These are phyloP conservation scores for Heliangelus exortis DNA, from an alignment of 2,797 vertebrate genomes.

Conservation along the genomic window DNA sequence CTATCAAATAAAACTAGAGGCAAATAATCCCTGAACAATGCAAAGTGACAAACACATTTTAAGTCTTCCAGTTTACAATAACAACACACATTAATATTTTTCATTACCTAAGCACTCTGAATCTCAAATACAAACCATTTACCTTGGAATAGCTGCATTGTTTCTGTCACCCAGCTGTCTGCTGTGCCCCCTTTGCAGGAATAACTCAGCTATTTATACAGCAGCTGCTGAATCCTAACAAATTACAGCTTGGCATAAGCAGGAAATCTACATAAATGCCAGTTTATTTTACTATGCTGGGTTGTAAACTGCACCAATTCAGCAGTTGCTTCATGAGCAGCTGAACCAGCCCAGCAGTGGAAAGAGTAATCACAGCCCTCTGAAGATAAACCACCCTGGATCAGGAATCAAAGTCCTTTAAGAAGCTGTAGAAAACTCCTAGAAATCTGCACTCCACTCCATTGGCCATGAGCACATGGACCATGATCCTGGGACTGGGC, in stretches of 20 bases:
- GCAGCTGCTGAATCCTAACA: slow-evolving; percentile 62
- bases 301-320: slow-evolving; percentile 30
- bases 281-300: slow-evolving; percentile 20
- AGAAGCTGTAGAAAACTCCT: slow-evolving; percentile 6
- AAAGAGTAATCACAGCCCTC: slow-evolving; percentile 9
- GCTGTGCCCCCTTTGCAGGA: slow-evolving; percentile 47
- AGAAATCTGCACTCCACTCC: not conserved
- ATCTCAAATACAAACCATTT: slow-evolving; percentile 4
- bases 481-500: accelerated
- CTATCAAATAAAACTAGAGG: not conserved
- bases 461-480: not conserved
- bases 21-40: not conserved
- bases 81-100: not conserved
- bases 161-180: slow-evolving; percentile 58
- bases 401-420: slow-evolving; percentile 67
- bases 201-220: slow-evolving; percentile 63
- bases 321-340: slow-evolving; percentile 40
- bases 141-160: slow-evolving; percentile 66
- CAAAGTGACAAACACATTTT: not conserved
- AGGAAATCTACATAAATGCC: slow-evolving; percentile 34
- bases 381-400: slow-evolving; percentile 50
- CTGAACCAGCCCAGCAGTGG: slow-evolving; percentile 17
- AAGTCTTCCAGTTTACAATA: not conserved
- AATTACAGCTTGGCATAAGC: slow-evolving; percentile 59
- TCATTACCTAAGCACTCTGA: slow-evolving; percentile 20